These are phyloP conservation scores for Entomobrya proxima DNA, from an alignment of 2,888 invertebrate species.

Conservation along the genomic window DNA sequence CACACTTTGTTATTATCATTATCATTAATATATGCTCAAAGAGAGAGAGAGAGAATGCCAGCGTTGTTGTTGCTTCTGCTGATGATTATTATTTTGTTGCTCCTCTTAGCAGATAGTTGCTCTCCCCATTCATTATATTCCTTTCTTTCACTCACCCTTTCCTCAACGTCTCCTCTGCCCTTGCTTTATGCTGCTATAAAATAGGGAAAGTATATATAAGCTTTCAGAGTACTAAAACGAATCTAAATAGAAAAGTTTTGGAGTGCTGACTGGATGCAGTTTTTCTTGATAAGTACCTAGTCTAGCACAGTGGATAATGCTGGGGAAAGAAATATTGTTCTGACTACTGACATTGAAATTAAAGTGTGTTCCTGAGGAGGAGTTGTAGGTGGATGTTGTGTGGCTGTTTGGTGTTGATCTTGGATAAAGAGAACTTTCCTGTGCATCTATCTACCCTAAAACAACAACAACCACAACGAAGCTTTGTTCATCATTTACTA, in stretches of 20 bases:
- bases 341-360: slow-evolving; percentile 52
- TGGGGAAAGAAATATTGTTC: slow-evolving; percentile 2
- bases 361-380: slow-evolving; percentile 36
- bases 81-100: slow-evolving; percentile 38
- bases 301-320: not conserved
- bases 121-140: slow-evolving; percentile 34
- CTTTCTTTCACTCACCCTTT: slow-evolving; percentile 39
- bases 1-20: slow-evolving; percentile 40
- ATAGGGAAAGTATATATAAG: not conserved
- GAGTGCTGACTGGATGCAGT: not conserved
- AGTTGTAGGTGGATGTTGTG: not conserved
- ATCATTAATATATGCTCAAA: slow-evolving; percentile 35
- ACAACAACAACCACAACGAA: slow-evolving; percentile 4
- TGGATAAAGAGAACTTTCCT: not conserved
- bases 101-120: slow-evolving; percentile 6
- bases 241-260: slow-evolving; percentile 27
- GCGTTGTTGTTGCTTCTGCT: slow-evolving; percentile 18
- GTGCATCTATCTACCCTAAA: slow-evolving; percentile 2
- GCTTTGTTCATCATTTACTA: slow-evolving; percentile 36
- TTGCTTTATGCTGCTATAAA: not conserved
- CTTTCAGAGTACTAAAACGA: not conserved
- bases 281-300: not conserved
- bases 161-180: not conserved
- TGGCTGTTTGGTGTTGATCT: not conserved
- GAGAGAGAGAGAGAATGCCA: slow-evolving; percentile 7